Conservation (phyloP, 2,113 vertebrate genomes). For the Microcebus jonahi region DNA sequence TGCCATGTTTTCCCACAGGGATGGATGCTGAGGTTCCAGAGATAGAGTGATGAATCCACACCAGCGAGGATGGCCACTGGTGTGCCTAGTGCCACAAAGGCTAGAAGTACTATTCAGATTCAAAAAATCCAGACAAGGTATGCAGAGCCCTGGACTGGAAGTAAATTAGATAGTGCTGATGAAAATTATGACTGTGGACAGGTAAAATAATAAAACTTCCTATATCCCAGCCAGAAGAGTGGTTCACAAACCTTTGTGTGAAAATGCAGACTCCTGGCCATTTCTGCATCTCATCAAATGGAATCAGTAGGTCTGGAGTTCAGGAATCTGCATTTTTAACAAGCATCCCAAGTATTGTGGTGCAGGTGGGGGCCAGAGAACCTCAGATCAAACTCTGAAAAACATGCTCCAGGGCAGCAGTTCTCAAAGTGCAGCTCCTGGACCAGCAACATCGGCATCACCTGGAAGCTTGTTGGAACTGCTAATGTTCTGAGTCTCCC, state of each 20-base stretch:
- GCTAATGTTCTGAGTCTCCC: not conserved
- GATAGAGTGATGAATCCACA: not conserved
- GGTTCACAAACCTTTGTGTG: not conserved
- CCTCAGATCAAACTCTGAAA: not conserved
- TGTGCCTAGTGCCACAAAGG: not conserved
- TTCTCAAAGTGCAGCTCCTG: not conserved
- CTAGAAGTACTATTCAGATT: not conserved
- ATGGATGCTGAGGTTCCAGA: not conserved
- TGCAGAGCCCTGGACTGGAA: not conserved
- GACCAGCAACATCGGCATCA: not conserved
- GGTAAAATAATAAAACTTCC: not conserved
- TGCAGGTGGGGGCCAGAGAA: not conserved
- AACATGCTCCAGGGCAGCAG: not conserved
- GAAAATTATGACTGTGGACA: not conserved
- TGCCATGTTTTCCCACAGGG: not conserved
- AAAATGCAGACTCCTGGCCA: not conserved
- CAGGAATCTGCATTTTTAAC: not conserved
- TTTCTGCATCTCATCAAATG: not conserved
- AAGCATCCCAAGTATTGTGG: not conserved
- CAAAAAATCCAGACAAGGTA: not conserved
- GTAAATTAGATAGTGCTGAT: not conserved
- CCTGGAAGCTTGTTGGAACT: not conserved
- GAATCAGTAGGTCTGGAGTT: not conserved
- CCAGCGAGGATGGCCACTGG: fast-evolving
- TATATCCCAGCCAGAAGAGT: too few relatives aligned